Conservation (phyloP, 2,113 vertebrate genomes). For the Merops nubicus region DNA sequence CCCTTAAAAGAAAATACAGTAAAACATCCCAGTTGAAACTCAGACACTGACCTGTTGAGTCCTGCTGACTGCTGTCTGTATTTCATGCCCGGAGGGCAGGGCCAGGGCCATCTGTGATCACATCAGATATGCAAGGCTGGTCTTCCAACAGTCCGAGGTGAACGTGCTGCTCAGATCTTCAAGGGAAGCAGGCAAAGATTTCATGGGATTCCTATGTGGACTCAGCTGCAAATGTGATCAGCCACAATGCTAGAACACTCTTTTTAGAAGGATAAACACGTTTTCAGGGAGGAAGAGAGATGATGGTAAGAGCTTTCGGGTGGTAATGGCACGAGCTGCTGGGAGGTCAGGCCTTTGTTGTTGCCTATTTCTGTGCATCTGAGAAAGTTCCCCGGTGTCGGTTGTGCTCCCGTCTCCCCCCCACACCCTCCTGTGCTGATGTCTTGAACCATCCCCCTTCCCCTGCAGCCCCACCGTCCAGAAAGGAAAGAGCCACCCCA, state of each 20-base stretch:
- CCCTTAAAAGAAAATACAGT: not conserved
- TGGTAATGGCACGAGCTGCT: not conserved
- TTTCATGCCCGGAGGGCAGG: not conserved
- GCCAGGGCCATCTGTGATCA: not conserved
- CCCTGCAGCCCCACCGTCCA: not conserved
- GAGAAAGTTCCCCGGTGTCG: not conserved
- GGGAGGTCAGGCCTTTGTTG: not conserved
- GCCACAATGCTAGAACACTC: not conserved
- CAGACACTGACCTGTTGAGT: slow-evolving; percentile 33
- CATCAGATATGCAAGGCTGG: not conserved
- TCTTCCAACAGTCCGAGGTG: not conserved
- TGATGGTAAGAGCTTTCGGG: not conserved
- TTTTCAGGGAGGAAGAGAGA: not conserved
- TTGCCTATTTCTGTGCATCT: not conserved
- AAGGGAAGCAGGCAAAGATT: not conserved
- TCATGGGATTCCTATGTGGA: not conserved
- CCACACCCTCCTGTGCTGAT: not conserved
- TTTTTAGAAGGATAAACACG: not conserved
- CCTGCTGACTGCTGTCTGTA: slow-evolving; percentile 12
- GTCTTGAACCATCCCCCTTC: not conserved
- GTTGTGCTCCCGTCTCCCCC: too few relatives aligned
- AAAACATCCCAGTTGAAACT: not conserved
- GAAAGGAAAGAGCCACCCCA: not conserved
- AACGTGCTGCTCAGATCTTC: not conserved
- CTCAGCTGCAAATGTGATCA: not conserved